Evolutionary conservation across 2,113 vertebrate species (phyloP).

Genomic region (Piprites chloris): DNA sequence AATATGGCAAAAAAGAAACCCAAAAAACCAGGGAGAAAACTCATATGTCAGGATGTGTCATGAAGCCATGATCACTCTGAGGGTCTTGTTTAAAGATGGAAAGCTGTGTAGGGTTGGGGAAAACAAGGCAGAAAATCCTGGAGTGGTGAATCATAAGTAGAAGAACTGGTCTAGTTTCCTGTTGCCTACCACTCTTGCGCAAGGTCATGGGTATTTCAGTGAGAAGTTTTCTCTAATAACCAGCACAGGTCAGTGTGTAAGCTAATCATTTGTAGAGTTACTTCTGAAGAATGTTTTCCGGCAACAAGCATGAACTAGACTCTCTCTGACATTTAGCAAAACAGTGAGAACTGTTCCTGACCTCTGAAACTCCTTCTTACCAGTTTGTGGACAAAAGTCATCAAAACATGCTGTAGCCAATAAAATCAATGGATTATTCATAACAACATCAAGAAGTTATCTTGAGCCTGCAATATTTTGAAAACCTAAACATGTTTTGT

Average conservation of each 20-base stretch:
- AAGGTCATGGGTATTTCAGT: background rate
- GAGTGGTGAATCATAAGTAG: background rate
- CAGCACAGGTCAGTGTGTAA: background rate
- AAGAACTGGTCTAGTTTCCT: background rate
- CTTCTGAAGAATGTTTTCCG: background rate
- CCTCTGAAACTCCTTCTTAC: background rate
- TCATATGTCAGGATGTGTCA: background rate
- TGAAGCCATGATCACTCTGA: background rate
- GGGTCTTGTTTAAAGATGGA: background rate
- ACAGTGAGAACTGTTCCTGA: background rate
- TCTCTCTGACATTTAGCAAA: background rate
- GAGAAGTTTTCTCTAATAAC: background rate
- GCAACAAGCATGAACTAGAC: background rate
- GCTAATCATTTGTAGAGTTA: background rate
- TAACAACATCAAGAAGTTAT: background rate
- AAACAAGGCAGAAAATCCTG: background rate
- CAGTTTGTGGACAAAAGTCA: background rate
- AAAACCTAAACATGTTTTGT: background rate
- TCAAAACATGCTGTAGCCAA: background rate
- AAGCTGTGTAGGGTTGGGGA: background rate
- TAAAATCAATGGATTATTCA: background rate
- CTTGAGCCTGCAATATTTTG: background rate
- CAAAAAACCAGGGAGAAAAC: background rate
- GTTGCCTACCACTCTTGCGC: background rate
- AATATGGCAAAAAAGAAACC: background rate